Conservation (phyloP, 2,113 vertebrate species). For the Leiothrix lutea region DNA sequence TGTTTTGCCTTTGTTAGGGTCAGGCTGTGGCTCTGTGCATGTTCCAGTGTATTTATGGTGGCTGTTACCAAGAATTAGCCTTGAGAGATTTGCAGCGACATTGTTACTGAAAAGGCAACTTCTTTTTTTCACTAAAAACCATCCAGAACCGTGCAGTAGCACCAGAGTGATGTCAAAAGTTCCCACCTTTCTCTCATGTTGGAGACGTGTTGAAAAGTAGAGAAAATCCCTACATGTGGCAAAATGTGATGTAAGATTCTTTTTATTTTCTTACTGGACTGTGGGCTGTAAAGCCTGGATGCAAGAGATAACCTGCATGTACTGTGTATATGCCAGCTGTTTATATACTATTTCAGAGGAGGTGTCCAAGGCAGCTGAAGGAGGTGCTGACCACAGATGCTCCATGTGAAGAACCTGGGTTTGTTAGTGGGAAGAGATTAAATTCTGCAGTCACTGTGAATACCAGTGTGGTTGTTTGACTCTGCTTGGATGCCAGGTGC, state of each 20-base stretch:
- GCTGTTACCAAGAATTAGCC: not conserved
- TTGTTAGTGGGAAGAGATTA: not conserved
- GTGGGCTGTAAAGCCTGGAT: not conserved
- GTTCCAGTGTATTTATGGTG: not conserved
- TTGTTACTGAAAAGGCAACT: not conserved
- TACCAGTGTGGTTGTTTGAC: not conserved
- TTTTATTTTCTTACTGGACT: not conserved
- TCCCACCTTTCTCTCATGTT: not conserved
- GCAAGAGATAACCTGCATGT: not conserved
- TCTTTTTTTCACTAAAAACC: not conserved
- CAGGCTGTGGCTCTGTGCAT: not conserved
- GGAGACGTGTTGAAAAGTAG: not conserved
- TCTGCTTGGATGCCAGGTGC: not conserved
- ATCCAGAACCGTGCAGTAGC: not conserved
- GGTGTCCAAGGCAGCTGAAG: not conserved
- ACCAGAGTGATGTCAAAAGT: not conserved
- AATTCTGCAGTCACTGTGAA: not conserved
- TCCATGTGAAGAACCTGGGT: not conserved
- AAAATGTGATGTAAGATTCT: not conserved
- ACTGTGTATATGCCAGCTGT: not conserved
- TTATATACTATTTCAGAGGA: not conserved
- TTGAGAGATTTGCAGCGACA: not conserved
- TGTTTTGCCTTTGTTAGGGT: not conserved
- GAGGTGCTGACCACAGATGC: not conserved
- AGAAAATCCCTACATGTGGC: not conserved